Conservation (phyloP, 2,797 vertebrate species). For the Fistularia tabacaria region DNA sequence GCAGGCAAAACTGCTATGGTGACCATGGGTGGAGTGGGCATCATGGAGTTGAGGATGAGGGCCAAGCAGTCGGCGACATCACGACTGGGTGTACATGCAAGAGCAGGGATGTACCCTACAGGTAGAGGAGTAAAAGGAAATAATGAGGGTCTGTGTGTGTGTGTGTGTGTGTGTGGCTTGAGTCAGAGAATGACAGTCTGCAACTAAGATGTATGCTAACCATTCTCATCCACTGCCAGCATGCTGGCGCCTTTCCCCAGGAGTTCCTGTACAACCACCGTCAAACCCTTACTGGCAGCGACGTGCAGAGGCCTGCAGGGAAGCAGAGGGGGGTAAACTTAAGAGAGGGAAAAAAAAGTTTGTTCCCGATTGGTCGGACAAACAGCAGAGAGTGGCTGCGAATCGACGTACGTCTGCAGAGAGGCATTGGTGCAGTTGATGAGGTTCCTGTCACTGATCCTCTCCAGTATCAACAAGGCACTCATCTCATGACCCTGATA, state of each 20-base stretch:
- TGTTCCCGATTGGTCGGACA: no score
- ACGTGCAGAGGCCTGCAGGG: constrained; percentile 86
- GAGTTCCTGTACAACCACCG: constrained; percentile 94
- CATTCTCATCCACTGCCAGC: constrained; percentile 93
- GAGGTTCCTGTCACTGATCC: constrained; percentile 58
- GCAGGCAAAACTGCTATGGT: constrained; percentile 78
- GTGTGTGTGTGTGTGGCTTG: no score
- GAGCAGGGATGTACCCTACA: constrained; percentile 63
- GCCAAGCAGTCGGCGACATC: constrained; percentile 95
- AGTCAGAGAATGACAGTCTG: neutral
- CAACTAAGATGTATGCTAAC: constrained; percentile 63
- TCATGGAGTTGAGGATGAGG: constrained; percentile 96
- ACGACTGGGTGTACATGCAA: constrained; percentile 93
- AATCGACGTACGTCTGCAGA: constrained; percentile 58
- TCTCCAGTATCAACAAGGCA: constrained; percentile 71
- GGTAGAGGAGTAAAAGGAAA: neutral
- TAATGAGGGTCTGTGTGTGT: neutral
- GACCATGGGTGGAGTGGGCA: constrained; percentile 87
- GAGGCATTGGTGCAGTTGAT: constrained; percentile 65
- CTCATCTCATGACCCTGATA: constrained; percentile 64
- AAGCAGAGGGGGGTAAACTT: neutral
- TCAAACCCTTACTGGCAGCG: constrained; percentile 88
- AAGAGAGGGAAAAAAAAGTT: no score
- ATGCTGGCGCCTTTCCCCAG: constrained; percentile 94
- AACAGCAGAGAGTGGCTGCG: no score